Conservation (phyloP, 2,797 vertebrate species). For the Semaprochilodus insignis region DNA sequence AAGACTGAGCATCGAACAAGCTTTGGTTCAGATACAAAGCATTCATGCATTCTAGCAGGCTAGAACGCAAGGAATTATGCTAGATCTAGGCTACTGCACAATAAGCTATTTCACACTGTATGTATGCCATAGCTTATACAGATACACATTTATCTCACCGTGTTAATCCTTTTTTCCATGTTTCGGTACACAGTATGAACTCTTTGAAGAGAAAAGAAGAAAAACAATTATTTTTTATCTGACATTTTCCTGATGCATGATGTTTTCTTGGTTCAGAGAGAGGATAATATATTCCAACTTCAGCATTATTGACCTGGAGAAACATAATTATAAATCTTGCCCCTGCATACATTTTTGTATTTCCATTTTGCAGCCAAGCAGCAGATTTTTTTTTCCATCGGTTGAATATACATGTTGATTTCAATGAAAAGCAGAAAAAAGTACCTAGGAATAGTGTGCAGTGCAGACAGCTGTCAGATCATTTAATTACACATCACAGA, state of each 20-base stretch:
- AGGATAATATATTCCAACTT: slow-evolving; percentile 5
- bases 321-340: neutral
- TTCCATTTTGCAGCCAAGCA: neutral
- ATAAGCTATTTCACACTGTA: neutral
- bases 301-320: slow-evolving; percentile 1
- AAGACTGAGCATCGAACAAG: neutral
- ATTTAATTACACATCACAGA: no score
- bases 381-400: neutral
- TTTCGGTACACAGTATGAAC: neutral
- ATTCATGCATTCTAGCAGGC: neutral
- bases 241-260: neutral
- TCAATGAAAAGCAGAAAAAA: neutral
- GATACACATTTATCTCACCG: neutral
- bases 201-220: neutral
- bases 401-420: neutral
- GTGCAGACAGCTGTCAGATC: neutral
- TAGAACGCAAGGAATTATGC: neutral
- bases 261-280: neutral
- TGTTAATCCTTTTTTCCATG: neutral
- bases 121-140: neutral
- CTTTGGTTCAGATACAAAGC: neutral
- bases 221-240: neutral
- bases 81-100: neutral
- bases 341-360: slow-evolving; percentile 2
- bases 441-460: neutral